Evolutionary conservation across 92 coral and sea anemone genomes (phyloP).

Genomic region (Siderastrea radians): DNA sequence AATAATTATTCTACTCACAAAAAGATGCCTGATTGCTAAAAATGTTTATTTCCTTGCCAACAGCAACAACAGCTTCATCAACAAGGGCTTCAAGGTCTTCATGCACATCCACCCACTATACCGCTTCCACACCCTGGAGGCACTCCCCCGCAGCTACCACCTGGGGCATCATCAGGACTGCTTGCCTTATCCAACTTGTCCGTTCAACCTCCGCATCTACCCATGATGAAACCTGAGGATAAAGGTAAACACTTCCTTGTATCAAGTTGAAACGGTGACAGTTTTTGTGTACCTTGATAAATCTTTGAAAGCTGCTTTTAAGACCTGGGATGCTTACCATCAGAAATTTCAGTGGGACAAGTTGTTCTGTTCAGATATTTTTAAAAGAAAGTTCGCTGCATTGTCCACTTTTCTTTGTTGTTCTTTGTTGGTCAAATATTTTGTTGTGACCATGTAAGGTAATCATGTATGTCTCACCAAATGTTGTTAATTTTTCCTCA

Average conservation of each 20-base stretch:
- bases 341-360: too few species aligned
- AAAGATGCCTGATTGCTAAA: not conserved
- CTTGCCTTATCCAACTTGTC: constrained; percentile 84
- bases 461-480: not conserved
- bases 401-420: not conserved
- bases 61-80: constrained; percentile 98
- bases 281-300: not conserved
- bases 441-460: too few species aligned
- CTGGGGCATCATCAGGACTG: constrained; percentile 88
- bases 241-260: constrained; percentile 1
- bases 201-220: constrained; percentile 90
- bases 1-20: too few species aligned
- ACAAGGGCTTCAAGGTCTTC: constrained; percentile 96
- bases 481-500: not conserved
- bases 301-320: too few species aligned
- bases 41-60: constrained; percentile 28
- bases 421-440: too few species aligned
- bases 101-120: constrained; percentile 96
- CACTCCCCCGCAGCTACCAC: constrained; percentile 98
- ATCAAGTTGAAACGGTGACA: not conserved
- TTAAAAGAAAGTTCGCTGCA: not conserved
- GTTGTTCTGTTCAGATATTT: too few species aligned
- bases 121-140: constrained; percentile 99
- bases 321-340: too few species aligned
- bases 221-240: constrained; percentile 84